Evolutionary conservation across 2,797 vertebrate species (phyloP).

Genomic region (Danio albolineatus): DNA sequence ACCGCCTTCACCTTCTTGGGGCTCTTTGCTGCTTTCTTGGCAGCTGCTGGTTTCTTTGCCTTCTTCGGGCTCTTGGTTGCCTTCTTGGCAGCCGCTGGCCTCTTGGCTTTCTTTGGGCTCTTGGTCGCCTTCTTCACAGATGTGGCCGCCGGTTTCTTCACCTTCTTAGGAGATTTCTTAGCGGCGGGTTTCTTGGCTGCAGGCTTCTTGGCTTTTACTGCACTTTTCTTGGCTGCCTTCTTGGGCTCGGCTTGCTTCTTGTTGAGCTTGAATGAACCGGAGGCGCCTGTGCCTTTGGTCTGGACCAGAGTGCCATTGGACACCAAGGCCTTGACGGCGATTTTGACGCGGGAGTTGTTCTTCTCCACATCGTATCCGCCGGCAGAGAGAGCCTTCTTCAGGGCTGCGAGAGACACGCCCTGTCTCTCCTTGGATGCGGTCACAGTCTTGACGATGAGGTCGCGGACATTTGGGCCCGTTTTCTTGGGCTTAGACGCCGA

Average conservation of each 20-base stretch:
- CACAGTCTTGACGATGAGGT: too few relatives aligned
- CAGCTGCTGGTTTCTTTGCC: conserved; percentile 58
- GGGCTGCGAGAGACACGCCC: too few relatives aligned
- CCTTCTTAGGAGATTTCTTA: conserved; percentile 50
- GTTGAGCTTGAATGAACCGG: conserved; percentile 66
- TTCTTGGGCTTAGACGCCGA: background rate
- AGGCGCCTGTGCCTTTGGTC: conserved; percentile 74
- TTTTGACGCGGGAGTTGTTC: background rate
- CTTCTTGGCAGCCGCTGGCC: background rate
- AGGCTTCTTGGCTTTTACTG: conserved; percentile 39
- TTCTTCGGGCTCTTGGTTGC: conserved; percentile 35
- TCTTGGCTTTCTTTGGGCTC: conserved; percentile 53
- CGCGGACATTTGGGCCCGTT: background rate
- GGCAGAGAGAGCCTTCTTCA: too few relatives aligned
- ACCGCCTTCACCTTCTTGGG: conserved; percentile 62
- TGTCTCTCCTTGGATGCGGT: too few relatives aligned
- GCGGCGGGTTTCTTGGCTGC: conserved; percentile 60
- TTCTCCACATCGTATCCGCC: too few relatives aligned
- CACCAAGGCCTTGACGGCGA: background rate
- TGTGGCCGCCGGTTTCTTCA: conserved; percentile 48
- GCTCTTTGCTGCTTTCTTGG: conserved; percentile 65
- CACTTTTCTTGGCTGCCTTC: background rate
- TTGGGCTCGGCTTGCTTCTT: conserved; percentile 53
- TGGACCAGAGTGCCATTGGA: background rate
- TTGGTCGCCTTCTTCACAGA: conserved; percentile 50